Conservation (phyloP, 2,888 invertebrate species). For the Linyphia triangularis region DNA sequence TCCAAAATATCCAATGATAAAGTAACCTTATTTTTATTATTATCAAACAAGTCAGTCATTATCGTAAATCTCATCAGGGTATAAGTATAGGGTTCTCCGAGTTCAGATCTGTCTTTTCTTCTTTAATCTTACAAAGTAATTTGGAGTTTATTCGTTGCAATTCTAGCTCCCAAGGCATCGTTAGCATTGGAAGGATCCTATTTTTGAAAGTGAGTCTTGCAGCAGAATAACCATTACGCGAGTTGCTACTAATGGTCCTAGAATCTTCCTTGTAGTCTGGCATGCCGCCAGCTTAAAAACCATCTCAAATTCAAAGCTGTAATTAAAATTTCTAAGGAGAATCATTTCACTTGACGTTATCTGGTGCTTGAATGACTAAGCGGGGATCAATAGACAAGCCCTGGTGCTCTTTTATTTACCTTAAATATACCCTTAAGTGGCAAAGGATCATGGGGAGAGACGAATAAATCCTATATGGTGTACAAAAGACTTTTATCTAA, state of each 20-base stretch:
- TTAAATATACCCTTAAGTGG: slow-evolving; percentile 37
- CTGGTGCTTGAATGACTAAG: slow-evolving; percentile 33
- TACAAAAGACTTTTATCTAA: slow-evolving; percentile 21
- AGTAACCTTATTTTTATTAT: slow-evolving; percentile 1
- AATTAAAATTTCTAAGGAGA: slow-evolving; percentile 60
- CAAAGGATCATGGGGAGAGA: slow-evolving; percentile 34
- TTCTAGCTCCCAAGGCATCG: slow-evolving; percentile 22
- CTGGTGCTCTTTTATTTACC: slow-evolving; percentile 43
- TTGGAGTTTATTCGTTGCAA: slow-evolving; percentile 30
- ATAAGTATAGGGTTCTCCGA: not conserved
- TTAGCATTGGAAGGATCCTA: slow-evolving; percentile 30
- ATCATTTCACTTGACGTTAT: slow-evolving; percentile 51
- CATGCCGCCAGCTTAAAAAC: slow-evolving; percentile 43
- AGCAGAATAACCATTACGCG: slow-evolving; percentile 48
- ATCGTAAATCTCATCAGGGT: slow-evolving; percentile 34
- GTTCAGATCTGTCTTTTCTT: slow-evolving; percentile 25
- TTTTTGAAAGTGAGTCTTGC: slow-evolving; percentile 18
- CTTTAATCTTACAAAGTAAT: slow-evolving; percentile 49
- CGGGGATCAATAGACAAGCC: slow-evolving; percentile 36
- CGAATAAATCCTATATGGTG: slow-evolving; percentile 13
- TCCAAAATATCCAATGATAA: not conserved
- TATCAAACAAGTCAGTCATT: slow-evolving; percentile 41
- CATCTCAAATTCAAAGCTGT: slow-evolving; percentile 37
- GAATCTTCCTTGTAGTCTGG: slow-evolving; percentile 5
- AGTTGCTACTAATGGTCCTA: slow-evolving; percentile 22